Evolutionary conservation across 2,113 vertebrate genomes (phyloP).

Genomic region (Passer montanus): DNA sequence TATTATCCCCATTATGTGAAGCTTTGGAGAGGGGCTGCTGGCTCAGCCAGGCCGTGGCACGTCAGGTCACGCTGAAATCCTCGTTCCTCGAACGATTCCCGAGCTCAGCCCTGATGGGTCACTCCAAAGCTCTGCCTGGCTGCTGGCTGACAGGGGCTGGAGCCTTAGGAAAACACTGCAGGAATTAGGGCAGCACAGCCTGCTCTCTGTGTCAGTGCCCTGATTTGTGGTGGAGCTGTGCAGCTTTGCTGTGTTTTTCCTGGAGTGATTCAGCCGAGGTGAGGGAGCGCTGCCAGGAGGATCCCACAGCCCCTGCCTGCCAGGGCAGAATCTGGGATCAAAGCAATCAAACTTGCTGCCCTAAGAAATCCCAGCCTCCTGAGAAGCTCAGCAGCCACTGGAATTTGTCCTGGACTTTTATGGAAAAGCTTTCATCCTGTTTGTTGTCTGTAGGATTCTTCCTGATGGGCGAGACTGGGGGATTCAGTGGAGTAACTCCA

Average conservation of each 20-base stretch:
- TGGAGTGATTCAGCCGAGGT: neutral
- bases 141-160: neutral
- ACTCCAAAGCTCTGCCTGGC: neutral
- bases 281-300: neutral
- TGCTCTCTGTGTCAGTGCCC: neutral
- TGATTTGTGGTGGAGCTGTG: neutral
- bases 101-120: accelerated
- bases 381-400: neutral
- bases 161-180: neutral
- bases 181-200: neutral
- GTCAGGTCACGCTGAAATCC: neutral
- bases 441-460: neutral
- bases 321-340: neutral
- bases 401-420: neutral
- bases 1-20: slow-evolving; percentile 13
- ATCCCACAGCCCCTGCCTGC: neutral
- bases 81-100: neutral
- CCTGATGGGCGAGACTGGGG: neutral
- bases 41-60: neutral
- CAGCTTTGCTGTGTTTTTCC: neutral
- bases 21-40: neutral
- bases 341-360: neutral
- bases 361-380: neutral
- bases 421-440: neutral
- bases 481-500: neutral